Evolutionary conservation across 2,888 invertebrate genomes (phyloP).

Genomic region (Erannis defoliaria): DNA sequence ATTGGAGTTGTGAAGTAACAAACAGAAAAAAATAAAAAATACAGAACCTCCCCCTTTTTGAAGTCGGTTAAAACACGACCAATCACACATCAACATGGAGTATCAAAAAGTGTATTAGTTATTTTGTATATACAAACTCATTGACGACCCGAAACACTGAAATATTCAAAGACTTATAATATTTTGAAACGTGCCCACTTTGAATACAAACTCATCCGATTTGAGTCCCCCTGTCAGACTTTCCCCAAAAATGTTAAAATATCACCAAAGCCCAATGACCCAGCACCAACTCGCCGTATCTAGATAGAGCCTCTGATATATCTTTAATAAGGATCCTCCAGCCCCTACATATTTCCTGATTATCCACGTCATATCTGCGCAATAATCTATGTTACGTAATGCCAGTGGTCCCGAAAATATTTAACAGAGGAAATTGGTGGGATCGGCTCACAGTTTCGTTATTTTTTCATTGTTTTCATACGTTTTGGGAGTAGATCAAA

Average conservation of each 20-base stretch:
- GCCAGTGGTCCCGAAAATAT: slow-evolving; percentile 41
- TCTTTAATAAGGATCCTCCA: slow-evolving; percentile 45
- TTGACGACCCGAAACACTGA: no score
- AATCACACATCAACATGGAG: no score
- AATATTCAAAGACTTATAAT: no score
- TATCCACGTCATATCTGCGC: slow-evolving; percentile 47
- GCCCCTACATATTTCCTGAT: slow-evolving; percentile 45
- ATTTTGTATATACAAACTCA: no score
- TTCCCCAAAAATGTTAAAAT: slow-evolving; percentile 11
- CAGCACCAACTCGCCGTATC: slow-evolving; percentile 13
- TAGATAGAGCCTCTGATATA: slow-evolving; percentile 37
- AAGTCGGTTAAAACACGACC: no score
- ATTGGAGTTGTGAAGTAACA: no score
- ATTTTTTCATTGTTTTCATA: slow-evolving; percentile 35
- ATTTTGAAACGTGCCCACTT: neutral
- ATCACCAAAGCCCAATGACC: slow-evolving; percentile 9
- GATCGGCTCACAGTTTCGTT: slow-evolving; percentile 35
- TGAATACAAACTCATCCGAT: neutral
- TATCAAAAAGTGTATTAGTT: no score
- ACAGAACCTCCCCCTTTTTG: no score
- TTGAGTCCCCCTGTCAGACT: slow-evolving; percentile 7
- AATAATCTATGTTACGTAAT: slow-evolving; percentile 48
- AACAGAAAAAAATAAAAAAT: no score
- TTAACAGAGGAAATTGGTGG: slow-evolving; percentile 40
- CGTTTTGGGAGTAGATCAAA: slow-evolving; percentile 21